phyloP scores from a whole-genome alignment of 2,888 invertebrate genomes.

The Xylota segnis region DNA sequence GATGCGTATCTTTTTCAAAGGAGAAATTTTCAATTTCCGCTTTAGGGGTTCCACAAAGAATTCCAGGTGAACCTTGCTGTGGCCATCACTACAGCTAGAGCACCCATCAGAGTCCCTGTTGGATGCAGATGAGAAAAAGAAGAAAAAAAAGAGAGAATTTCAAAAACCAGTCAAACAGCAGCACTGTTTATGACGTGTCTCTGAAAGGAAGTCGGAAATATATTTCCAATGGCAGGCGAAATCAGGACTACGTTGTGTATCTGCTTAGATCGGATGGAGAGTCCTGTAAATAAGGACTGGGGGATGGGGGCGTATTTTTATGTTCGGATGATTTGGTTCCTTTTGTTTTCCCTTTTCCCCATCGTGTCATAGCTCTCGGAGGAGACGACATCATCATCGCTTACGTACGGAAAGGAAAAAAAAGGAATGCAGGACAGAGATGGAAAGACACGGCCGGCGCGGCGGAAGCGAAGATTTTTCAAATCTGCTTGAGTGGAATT shows the following conservation, averaged over 20 bases:
- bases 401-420: slow-evolving; percentile 57
- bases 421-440: slow-evolving; percentile 6
- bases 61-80: slow-evolving; percentile 41
- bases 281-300: slow-evolving; percentile 36
- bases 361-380: slow-evolving; percentile 8
- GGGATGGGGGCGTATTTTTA: slow-evolving; percentile 12
- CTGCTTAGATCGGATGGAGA: slow-evolving; percentile 22
- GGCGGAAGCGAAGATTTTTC: slow-evolving; percentile 58
- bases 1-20: slow-evolving; percentile 77
- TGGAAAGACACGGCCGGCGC: slow-evolving; percentile 6
- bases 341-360: slow-evolving; percentile 50
- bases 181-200: slow-evolving; percentile 56
- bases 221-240: slow-evolving; percentile 57
- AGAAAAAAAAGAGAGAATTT: slow-evolving; percentile 20
- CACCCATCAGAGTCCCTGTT: slow-evolving; percentile 27
- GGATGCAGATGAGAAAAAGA: slow-evolving; percentile 38
- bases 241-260: slow-evolving; percentile 53
- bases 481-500: slow-evolving; percentile 62
- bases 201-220: slow-evolving; percentile 50
- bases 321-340: slow-evolving; percentile 44
- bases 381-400: slow-evolving; percentile 44
- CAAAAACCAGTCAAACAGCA: slow-evolving; percentile 12
- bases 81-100: slow-evolving; percentile 2
- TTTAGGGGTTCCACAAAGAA: slow-evolving; percentile 24
- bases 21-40: slow-evolving; percentile 80